A percentile compares a stretch with the other conserved stretches of the same genome.
Evolutionary conservation across 2,113 vertebrate species (phyloP).

Genomic region (Ursus arctos): DNA sequence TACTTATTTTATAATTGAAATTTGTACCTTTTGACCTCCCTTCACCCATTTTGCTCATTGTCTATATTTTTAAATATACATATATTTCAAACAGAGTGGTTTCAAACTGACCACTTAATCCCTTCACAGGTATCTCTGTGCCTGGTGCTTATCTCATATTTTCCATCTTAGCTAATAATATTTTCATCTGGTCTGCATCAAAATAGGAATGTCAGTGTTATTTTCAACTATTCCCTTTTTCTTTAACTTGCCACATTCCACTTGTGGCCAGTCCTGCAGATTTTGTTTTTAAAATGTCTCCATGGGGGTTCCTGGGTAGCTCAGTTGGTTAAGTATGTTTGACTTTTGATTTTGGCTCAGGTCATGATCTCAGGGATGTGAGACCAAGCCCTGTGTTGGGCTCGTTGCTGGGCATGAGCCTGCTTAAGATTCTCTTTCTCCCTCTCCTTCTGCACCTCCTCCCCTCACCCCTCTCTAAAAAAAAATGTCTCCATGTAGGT

Average conservation of each 20-base stretch:
- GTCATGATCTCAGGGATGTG: background rate
- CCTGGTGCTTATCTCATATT: background rate
- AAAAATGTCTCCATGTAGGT: background rate
- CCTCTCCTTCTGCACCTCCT: background rate
- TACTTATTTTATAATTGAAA: background rate
- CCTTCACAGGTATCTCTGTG: background rate
- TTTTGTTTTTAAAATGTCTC: background rate
- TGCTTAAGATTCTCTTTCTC: background rate
- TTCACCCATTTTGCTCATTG: background rate
- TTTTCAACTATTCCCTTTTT: background rate
- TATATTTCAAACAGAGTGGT: background rate
- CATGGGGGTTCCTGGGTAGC: background rate
- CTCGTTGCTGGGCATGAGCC: background rate
- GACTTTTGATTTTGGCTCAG: background rate
- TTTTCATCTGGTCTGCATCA: background rate
- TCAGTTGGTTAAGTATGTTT: background rate
- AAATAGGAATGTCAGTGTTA: background rate
- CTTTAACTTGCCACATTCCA: background rate
- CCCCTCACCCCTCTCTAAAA: background rate
- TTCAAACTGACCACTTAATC: background rate
- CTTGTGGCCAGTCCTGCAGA: background rate
- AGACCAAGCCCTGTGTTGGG: background rate
- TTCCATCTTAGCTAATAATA: background rate
- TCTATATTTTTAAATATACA: background rate
- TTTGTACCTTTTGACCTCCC: background rate